Percentiles rank a stretch among this genome's conserved stretches.
Evolutionary conservation across 2,113 vertebrate genomes (phyloP).

Genomic region (Riparia riparia): DNA sequence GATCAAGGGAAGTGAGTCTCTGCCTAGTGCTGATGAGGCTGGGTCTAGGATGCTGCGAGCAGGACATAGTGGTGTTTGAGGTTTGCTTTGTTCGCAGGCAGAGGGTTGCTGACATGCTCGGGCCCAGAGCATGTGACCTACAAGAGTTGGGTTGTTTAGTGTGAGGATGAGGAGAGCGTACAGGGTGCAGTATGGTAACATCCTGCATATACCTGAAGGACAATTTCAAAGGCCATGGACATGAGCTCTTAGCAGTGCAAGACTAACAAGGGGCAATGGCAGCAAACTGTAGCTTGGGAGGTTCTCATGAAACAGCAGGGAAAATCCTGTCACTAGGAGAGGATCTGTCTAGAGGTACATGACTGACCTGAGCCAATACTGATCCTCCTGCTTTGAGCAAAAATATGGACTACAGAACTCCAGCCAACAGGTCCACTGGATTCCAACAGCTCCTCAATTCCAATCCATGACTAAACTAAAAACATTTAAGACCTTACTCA

Average conservation of each 20-base stretch:
- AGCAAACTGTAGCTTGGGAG: not conserved
- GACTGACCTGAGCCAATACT: not conserved
- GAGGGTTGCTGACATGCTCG: not conserved
- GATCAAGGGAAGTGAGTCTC: not conserved
- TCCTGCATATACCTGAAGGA: not conserved
- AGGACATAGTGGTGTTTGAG: not conserved
- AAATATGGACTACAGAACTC: not conserved
- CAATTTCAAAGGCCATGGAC: not conserved
- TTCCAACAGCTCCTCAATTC: not conserved
- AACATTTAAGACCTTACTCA: not conserved
- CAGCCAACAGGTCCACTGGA: not conserved
- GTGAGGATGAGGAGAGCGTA: not conserved
- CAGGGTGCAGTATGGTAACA: not conserved
- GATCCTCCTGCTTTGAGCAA: not conserved
- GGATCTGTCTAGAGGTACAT: not conserved
- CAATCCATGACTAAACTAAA: not conserved
- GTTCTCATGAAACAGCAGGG: not conserved
- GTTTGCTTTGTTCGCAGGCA: not conserved
- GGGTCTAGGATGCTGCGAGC: not conserved
- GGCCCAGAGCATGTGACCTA: fast-evolving
- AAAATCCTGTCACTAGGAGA: not conserved
- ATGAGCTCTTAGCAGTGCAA: not conserved
- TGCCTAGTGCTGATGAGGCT: not conserved
- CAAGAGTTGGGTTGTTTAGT: not conserved
- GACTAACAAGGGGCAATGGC: not conserved